Percentiles rank a stretch among this genome's conserved stretches.
Conservation (phyloP, 2,113 vertebrate species). For the Elaphurus davidianus region DNA sequence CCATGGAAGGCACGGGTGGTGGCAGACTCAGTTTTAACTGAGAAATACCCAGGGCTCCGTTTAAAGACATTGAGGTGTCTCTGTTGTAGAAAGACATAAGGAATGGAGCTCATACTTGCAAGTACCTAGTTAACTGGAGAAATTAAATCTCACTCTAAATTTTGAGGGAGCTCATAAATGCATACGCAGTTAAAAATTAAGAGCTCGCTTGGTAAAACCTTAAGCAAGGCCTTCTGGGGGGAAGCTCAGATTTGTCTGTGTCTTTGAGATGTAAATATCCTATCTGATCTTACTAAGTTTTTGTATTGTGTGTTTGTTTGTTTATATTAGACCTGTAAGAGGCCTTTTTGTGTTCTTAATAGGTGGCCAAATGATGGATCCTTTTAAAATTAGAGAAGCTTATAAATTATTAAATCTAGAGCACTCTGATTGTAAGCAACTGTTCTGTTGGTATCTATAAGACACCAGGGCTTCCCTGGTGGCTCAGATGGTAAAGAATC, state of each 20-base stretch:
- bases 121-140: not conserved
- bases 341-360: not conserved
- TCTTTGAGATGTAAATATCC: not conserved
- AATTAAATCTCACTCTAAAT: not conserved
- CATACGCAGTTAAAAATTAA: not conserved
- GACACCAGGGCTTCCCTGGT: not conserved
- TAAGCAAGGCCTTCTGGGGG: not conserved
- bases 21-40: not conserved
- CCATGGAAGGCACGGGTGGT: not conserved
- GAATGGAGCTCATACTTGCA: not conserved
- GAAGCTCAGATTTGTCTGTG: not conserved
- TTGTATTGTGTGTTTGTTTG: not conserved
- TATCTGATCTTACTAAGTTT: not conserved
- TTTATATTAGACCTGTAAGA: not conserved
- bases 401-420: not conserved
- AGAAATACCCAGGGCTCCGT: not conserved
- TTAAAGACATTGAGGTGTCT: not conserved
- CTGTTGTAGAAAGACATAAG: not conserved
- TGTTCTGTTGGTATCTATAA: not conserved
- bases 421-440: not conserved
- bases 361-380: not conserved
- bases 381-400: not conserved
- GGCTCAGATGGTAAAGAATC: not conserved
- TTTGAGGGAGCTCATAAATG: not conserved
- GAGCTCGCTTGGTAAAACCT: not conserved